Evolutionary conservation across 2,797 vertebrate genomes (phyloP).

Genomic region (Pseudomugil tenellus): DNA sequence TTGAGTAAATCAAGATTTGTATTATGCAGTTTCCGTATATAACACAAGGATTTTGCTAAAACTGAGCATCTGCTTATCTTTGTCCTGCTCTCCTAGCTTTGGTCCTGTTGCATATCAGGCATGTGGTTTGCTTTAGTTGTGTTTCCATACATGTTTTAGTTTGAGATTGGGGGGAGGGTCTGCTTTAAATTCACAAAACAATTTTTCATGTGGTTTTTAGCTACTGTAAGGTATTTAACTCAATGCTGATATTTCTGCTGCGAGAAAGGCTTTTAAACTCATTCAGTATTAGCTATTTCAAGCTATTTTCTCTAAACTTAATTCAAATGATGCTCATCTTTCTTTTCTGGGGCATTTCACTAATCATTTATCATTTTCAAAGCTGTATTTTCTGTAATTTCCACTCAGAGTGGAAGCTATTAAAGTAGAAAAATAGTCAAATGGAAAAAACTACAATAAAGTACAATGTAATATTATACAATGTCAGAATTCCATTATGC

Average conservation of each 20-base stretch:
- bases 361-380: background rate
- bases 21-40: background rate
- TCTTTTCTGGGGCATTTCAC: background rate
- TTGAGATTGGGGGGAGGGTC: too few relatives aligned
- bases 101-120: background rate
- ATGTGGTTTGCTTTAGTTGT: background rate
- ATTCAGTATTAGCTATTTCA: too few relatives aligned
- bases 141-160: background rate
- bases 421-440: background rate
- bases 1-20: background rate
- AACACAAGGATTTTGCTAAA: background rate
- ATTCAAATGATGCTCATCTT: background rate
- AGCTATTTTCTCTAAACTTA: background rate
- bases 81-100: background rate
- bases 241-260: too few relatives aligned
- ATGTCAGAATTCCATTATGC: background rate
- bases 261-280: too few relatives aligned
- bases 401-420: background rate
- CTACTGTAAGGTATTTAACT: too few relatives aligned
- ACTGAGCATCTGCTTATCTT: background rate
- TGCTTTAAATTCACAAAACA: background rate
- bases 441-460: background rate
- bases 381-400: background rate
- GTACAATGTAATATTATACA: background rate
- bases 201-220: background rate